Evolutionary conservation across 2,888 invertebrate species (phyloP), one percentile per base, ranked within the genome.

Genomic region (Acrobasis repandana): DNA sequence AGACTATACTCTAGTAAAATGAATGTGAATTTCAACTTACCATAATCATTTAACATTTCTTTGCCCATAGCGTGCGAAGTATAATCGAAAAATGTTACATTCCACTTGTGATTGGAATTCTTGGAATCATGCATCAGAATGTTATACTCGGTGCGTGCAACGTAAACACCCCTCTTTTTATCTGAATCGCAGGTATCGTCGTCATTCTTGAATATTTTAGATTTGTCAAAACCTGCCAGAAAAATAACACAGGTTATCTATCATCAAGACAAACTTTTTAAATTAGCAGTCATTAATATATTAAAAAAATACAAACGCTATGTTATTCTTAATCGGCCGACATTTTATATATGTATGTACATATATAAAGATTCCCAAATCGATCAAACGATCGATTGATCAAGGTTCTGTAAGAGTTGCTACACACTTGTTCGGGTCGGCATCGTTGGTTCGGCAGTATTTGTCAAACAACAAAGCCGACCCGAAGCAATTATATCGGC

Each of bases 1-100:
- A n/a, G n/a, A n/a, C n/a, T n/a, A n/a, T 28, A 6, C 14, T 28
- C n/a, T n/a, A n/a, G n/a, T 14, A 38, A 18, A 52, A 58, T 54
- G n/a, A 43, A 14, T 43, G 3, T 43, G 11, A 43, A 5, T n/a
- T 10, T n/a, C 34, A 48, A 79, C 89, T 83, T 81, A 97, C 97
- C 96, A 90, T 98, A 98, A 85, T 96, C 95, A 74, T 95, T 95
- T 4, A 95, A 90, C 85, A 95, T 93, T 79, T 97, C 96, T 58
- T 95, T 94, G 52, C 94, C 95, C 95, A 95, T 97, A 67, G 95
- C 95, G 79, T 94, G 94, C 1, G 97, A 95, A 1, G 98, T 96
- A 83, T 99, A 99, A 88, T 99, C 99, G 77, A 96, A 97, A 90
- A 97, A 99, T 0, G 99, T 99, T 6, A 99, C 97, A 89, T 99